Evolutionary conservation across 2,888 invertebrate genomes (phyloP), one percentile per base, ranked within the genome.

Genomic region (Campaea margaritaria): DNA sequence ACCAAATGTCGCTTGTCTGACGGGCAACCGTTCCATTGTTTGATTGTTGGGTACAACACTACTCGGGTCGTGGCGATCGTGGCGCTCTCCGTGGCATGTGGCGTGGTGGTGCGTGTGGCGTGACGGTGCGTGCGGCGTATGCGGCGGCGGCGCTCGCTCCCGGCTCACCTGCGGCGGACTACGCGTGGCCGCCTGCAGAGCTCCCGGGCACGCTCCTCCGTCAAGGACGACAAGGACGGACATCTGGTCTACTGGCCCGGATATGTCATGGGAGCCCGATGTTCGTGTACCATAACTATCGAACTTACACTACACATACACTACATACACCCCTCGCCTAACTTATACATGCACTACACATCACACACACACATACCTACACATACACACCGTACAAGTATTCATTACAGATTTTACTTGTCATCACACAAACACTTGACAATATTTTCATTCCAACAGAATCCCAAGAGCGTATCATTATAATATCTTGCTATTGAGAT

Each of bases 201-300:
- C 94, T 96, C 96, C 93, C 94, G 96, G 89, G 96, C 96, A 89
- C 91, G 92, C 91, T 97, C 98, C 93, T 96, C 97, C 93, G 96
- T 99, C 93, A 97, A 98, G 95, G 99, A 99, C 95, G 99, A 99
- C 95, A 97, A 97, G 94, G 99, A 99, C 94, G 99, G 99, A 93
- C 99, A 99, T 94, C 98, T 99, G 94, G 96, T 99, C 93, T 99
- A 99, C 96, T 97, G 97, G 94, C 96, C 96, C 94, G 99, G 99
- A 94, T 99, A 99, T 95, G 95, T 98, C 94, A 97, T 99, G 94
- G 97, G 98, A 96, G 97, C 97, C 95, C 96, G 99, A 98, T 99
- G 99, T 97, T 97, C 97, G 97, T 97, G 96, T 96, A 96, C 96
- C 86, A 87, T 87, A 87, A 85, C 87, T 88, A 86, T 81, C 86